Conservation (phyloP, 2,113 vertebrate genomes). For the Petromus typicus region DNA sequence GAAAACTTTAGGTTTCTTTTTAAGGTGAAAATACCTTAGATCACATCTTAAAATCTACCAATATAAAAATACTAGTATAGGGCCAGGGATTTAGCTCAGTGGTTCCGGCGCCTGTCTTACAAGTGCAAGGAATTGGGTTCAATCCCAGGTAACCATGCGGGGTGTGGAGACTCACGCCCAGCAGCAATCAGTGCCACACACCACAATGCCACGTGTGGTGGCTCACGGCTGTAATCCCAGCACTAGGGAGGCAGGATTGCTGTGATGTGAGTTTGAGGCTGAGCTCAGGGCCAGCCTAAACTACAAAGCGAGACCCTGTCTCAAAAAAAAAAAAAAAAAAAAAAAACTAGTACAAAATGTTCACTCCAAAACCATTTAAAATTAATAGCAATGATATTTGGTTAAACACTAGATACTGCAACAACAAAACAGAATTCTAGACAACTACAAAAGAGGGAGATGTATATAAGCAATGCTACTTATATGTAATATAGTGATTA, state of each 20-base stretch:
- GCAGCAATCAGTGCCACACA: no score
- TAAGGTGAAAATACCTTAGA: neutral
- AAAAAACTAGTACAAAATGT: conserved; percentile 1
- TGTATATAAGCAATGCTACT: neutral
- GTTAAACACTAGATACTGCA: conserved; percentile 11
- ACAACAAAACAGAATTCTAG: neutral
- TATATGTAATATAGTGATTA: neutral
- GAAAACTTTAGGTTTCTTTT: neutral
- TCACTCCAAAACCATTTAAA: neutral
- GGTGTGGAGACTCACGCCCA: neutral
- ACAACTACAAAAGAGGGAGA: neutral
- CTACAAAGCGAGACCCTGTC: no score
- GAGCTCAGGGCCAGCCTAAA: no score
- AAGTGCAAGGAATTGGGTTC: no score
- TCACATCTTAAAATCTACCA: neutral
- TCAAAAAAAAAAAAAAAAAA: no score
- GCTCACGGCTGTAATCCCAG: no score
- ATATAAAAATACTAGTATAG: neutral
- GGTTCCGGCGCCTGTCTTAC: no score
- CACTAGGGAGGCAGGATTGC: no score
- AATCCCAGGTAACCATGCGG: no score
- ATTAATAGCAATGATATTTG: neutral
- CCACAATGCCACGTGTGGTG: no score
- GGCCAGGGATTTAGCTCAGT: no score
- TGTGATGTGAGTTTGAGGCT: no score